Evolutionary conservation across 2,113 vertebrate genomes (phyloP).

Genomic region (Arizona elegans): DNA sequence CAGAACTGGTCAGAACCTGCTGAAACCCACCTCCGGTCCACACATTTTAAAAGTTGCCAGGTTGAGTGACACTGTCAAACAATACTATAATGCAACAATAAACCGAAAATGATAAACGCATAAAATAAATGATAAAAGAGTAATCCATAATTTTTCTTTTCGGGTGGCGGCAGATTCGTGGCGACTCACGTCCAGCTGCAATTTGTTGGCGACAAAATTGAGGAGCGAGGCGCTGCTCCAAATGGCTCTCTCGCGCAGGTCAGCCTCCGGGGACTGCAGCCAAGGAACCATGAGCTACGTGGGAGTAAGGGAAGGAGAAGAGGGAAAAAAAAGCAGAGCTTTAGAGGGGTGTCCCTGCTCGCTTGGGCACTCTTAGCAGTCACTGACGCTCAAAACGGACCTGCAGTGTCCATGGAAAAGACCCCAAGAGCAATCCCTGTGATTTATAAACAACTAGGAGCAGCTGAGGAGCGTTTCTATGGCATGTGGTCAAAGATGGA

Average conservation of each 20-base stretch:
- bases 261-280: not conserved
- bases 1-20: no score
- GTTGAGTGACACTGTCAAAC: not conserved
- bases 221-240: constrained; percentile 4
- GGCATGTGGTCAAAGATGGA: not conserved
- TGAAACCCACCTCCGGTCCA: not conserved
- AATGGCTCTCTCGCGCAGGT: not conserved
- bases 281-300: constrained; percentile 6
- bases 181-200: constrained; percentile 21
- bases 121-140: no score
- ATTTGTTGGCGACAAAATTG: constrained; percentile 6
- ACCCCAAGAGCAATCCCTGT: not conserved
- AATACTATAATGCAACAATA: not conserved
- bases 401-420: not conserved
- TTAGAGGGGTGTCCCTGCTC: not conserved
- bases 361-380: not conserved
- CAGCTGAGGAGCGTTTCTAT: not conserved
- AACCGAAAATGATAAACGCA: no score
- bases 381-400: not conserved
- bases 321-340: not conserved
- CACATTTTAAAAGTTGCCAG: not conserved
- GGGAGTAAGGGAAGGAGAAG: not conserved
- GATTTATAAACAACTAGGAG: not conserved
- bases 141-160: not conserved
- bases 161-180: not conserved